phyloP scores from a whole-genome alignment of 2,797 vertebrate species.

The Lophius americanus region DNA sequence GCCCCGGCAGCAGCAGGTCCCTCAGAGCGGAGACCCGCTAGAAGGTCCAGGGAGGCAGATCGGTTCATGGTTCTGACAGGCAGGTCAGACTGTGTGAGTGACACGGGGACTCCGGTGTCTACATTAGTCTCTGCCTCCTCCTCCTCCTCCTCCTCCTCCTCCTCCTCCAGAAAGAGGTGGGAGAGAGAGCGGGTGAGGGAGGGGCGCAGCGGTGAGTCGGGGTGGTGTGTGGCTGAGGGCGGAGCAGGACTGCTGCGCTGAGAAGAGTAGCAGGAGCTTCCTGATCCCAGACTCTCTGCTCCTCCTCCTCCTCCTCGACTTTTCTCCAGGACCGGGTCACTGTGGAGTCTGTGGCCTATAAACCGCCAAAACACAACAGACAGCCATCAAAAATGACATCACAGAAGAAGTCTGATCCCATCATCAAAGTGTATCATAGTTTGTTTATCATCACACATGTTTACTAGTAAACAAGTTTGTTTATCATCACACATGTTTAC shows the following conservation, averaged over 20 bases:
- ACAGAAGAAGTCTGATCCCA: no score
- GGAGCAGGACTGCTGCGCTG: conserved; percentile 65
- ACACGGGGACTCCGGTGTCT: conserved; percentile 85
- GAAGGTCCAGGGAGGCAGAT: conserved; percentile 59
- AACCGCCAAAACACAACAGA: conserved; percentile 13
- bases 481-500: no score
- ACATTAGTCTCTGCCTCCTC: conserved; percentile 86
- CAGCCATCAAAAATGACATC: neutral
- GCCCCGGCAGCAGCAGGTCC: conserved; percentile 53
- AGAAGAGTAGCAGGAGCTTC: conserved; percentile 74
- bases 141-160: conserved; percentile 67
- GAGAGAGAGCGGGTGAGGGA: conserved; percentile 57
- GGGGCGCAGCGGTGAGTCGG: conserved; percentile 47
- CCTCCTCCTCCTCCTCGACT: conserved; percentile 41
- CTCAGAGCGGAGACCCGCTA: conserved; percentile 13
- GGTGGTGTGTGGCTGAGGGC: conserved; percentile 40
- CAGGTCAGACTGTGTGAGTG: conserved; percentile 10
- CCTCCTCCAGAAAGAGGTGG: conserved; percentile 43
- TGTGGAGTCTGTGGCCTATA: conserved; percentile 42
- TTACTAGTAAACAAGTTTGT: no score
- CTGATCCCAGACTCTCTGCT: conserved; percentile 47
- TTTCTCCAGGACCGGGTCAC: conserved; percentile 59
- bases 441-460: no score
- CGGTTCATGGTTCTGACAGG: conserved; percentile 25
- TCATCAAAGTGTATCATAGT: no score